phyloP scores from a whole-genome alignment of 1,140 invertebrate species.

The Reticulitermes speratus region DNA sequence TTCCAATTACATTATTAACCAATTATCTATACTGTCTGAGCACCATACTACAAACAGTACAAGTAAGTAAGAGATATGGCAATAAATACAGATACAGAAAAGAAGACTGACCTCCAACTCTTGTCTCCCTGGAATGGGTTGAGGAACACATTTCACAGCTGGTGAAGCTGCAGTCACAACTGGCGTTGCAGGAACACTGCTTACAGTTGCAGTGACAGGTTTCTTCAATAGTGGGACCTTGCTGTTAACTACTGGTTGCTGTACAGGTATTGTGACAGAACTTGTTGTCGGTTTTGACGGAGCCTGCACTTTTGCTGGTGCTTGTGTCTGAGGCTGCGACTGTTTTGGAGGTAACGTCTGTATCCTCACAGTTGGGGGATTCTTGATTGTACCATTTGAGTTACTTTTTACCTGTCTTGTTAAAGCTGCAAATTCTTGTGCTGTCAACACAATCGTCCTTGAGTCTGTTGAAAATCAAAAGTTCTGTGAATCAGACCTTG shows the following conservation, averaged over 20 bases:
- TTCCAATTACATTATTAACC: too few relatives aligned
- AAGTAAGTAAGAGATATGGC: too few relatives aligned
- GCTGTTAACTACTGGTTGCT: background rate
- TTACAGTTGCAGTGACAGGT: background rate
- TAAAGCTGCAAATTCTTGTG: constrained; percentile 52
- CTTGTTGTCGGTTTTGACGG: background rate
- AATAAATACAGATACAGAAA: too few relatives aligned
- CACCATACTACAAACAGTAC: too few relatives aligned
- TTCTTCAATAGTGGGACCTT: constrained; percentile 25
- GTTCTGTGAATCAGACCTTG: constrained; percentile 37
- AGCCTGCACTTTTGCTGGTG: background rate
- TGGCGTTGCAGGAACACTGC: constrained; percentile 6
- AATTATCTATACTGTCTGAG: too few relatives aligned
- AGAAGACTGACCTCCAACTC: constrained; percentile 25
- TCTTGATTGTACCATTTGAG: constrained; percentile 31
- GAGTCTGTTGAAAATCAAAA: constrained; percentile 9
- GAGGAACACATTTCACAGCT: background rate
- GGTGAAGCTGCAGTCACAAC: background rate
- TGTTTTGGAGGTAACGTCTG: background rate
- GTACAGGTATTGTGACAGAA: background rate
- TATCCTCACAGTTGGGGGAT: constrained; percentile 5
- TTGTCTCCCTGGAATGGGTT: constrained; percentile 19
- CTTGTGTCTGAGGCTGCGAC: background rate
- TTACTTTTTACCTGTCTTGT: constrained; percentile 48
- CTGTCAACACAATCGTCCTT: constrained; percentile 50